Base-by-base conservation (phyloP, 2,797 vertebrate species). In the Pipistrellus kuhlii region DNA sequence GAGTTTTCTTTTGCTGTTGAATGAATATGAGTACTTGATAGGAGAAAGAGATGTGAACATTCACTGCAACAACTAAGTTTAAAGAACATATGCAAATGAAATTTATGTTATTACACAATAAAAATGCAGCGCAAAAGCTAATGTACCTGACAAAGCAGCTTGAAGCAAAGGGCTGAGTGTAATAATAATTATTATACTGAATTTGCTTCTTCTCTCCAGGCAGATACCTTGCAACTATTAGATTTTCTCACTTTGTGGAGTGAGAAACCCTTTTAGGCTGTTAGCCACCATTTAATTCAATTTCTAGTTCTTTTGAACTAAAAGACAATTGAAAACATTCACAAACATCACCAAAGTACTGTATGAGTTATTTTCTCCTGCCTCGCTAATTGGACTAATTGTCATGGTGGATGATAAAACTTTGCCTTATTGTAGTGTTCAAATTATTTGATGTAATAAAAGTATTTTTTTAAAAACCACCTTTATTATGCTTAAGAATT, bases 21-120 rank as follows among this genome's bases (percentile, higher is more conserved):
- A 8, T 95, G 13, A 90, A 66, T 84, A 81, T 62, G 62, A 92
- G 55, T 89, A 84, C 8, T 88, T 93, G 13, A 73, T 71, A 88
- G 48, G 4, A 88, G 15, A 91, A 57, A 57, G 21, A 87, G 30
- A 84, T 86, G 69, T 64, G 9, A 64, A 41, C n/a, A 38, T 62
- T 53, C 35, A 83, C 8, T 57, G 18, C 44, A 62, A 46, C 8
- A 2, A 72, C 13, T 10, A 95, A 69, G 10, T 80, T 80, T 83
- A 80, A 88, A 23, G 55, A 80, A 83, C 88, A 85, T 64, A 69
- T 75, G 35, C n/a, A 76, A 77, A 84, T 92, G 51, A 91, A 93
- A 77, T 90, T 55, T 66, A 90, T 73, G 88, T 95, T 86, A n/a
- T 88, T 94, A 20, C 15, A 59, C 38, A 86, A 83, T 95, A 77